Evolutionary conservation across 1,140 invertebrate genomes (phyloP), one percentile per base, ranked within the genome.

Genomic region (Orussus abietinus): DNA sequence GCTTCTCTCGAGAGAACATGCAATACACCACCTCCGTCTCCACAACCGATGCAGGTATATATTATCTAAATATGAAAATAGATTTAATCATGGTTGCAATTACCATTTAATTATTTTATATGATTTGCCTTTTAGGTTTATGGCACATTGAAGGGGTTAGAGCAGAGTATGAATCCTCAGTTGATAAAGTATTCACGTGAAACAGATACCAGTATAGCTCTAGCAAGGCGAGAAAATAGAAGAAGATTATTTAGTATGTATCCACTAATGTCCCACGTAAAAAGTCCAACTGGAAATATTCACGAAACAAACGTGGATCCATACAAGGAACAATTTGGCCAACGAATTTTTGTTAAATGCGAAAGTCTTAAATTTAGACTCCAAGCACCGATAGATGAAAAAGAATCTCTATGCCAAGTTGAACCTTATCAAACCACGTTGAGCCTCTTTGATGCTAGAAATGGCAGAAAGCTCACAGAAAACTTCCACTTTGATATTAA

Each of bases 401-500:
- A 83, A 47, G 85, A 88, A 41, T 73, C 85, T 49, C 57, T 86
- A 12, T 84, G 82, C 57, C 91, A 93, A 77, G 88, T 96, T 19
- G 93, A 96, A 59, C 93, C 93, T 2, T 96, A 96, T 68, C 88
- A 90, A 55, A 86, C 92, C 3, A 82, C 84, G 6, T 73, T 96
- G 30, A 82, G 88, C 32, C 64, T 97, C 4, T 96, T 88, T 66
- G 92, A 96, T 77, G 84, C 85, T 2, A 83, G 84, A 59, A 81
- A 83, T 47, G 87, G 86, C 9, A 81, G 82, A 55, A 96, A 96
- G 73, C 75, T 96, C 13, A 90, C 89, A 1, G 93, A 96, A 69
- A 92, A 93, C 67, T 96, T 96, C 72, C 84, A 92, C 66, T 91
- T 94, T 63, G 88, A 95, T 67, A 74, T 94, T 1, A 95, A 95